Conservation (phyloP, 23 tunicate species). For the Styela plicata region DNA sequence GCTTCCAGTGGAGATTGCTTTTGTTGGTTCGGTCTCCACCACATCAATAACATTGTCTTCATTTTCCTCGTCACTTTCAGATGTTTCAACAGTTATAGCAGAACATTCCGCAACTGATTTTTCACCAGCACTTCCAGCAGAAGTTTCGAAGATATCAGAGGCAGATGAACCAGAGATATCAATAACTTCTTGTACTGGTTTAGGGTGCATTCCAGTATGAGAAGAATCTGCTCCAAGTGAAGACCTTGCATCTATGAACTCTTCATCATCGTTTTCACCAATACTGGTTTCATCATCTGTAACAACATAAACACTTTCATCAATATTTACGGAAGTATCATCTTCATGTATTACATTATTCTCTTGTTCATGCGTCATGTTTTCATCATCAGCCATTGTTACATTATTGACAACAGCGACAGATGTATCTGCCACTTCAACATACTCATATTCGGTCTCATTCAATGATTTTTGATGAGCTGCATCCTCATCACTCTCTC, state of each 20-base stretch:
- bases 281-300: conserved; percentile 8
- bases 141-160: background rate
- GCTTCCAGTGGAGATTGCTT: background rate
- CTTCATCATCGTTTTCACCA: conserved; percentile 13
- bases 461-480: background rate
- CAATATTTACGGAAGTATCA: background rate
- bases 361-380: background rate
- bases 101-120: background rate
- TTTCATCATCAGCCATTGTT: background rate
- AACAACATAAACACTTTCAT: conserved; percentile 38
- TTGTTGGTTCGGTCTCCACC: background rate
- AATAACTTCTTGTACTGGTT: background rate
- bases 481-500: conserved; percentile 2
- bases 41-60: background rate
- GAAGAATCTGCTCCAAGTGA: background rate
- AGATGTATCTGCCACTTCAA: conserved; percentile 37
- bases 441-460: conserved; percentile 22
- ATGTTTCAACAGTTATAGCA: background rate
- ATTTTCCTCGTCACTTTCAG: background rate
- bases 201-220: too few species aligned
- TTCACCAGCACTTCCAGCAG: background rate
- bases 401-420: background rate
- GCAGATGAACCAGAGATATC: background rate
- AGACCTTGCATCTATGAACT: background rate
- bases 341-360: background rate